These are phyloP conservation scores for Triplophysa tibetana DNA, from an alignment of 2,113 vertebrate genomes.

Conservation along the genomic window DNA sequence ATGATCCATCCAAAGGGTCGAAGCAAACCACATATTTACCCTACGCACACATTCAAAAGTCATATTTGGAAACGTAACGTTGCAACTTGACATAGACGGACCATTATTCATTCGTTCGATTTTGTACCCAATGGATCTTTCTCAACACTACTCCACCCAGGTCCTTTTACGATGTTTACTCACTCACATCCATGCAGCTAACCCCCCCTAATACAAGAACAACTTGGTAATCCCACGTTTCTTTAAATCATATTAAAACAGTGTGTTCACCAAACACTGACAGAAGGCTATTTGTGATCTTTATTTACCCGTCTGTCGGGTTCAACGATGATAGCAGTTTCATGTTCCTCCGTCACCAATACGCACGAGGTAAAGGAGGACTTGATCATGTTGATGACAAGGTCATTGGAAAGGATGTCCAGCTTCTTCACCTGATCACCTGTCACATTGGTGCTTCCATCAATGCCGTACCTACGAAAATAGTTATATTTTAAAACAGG, in stretches of 20 bases:
- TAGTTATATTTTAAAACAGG: not conserved
- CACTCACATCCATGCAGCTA: too few relatives aligned
- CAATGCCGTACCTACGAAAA: constrained; percentile 85
- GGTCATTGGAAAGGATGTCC: constrained; percentile 92
- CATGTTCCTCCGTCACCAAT: constrained; percentile 92
- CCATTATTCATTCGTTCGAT: not conserved
- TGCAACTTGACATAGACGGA: not conserved
- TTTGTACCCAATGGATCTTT: not conserved
- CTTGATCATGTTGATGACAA: constrained; percentile 94
- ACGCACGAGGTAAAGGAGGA: constrained; percentile 92
- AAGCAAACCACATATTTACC: constrained; percentile 97
- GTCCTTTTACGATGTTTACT: not conserved
- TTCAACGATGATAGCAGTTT: constrained; percentile 89
- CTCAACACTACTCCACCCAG: not conserved
- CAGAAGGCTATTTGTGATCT: too few relatives aligned
- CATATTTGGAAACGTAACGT: too few relatives aligned
- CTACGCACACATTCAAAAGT: constrained; percentile 63
- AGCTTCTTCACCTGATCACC: constrained; percentile 97
- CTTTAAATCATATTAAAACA: too few relatives aligned
- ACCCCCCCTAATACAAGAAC: too few relatives aligned
- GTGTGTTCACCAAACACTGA: not conserved
- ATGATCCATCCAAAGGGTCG: constrained; percentile 95
- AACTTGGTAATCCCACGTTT: too few relatives aligned
- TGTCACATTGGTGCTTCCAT: constrained; percentile 92
- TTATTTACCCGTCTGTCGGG: constrained; percentile 79